Evolutionary conservation across 2,113 vertebrate genomes (phyloP), one percentile per base, ranked within the genome.

Genomic region (Mobula hypostoma): DNA sequence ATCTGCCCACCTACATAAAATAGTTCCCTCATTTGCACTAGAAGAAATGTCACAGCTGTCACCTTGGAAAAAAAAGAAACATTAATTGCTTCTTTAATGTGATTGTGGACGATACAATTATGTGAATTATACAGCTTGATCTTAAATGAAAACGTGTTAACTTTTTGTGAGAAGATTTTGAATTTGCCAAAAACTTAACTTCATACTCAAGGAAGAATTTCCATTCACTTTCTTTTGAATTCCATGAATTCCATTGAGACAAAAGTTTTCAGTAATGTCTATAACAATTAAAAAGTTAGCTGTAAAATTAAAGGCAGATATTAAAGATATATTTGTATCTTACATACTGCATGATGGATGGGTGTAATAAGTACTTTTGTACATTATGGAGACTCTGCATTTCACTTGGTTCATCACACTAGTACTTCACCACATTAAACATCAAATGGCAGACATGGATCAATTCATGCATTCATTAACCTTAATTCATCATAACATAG

Each of bases 11-110:
- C 70, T 93, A 70, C 24, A 56, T 93, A 74, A 74, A 76, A 93
- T 48, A 24, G 36, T 72, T 74, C 91, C 68, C 91, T 93, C 12
- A 24, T 93, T 56, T 93, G 40, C 68, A 93, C 68, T 74, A 14
- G 91, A 32, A 74, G 91, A 93, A 93, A 93, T 93, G 91, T 76
- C 91, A 93, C 66, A 93, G 70, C 91, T 93, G 91, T 74, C 91
- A 93, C 91, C 91, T 93, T 40, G 40, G 72, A 72, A 93, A 93
- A 76, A 48, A 74, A 93, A 76, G 91, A 93, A 74, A 48, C 91
- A 93, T 93, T 92, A 92, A 92, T 68, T 92, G 61, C 58, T 88
- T 56, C 24, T 88, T 90, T 90, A 32, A 66, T 90, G 68, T 24
- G 36, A 36, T 36, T 74, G 40, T 56, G 1, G 91, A 76, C 70